These are phyloP conservation scores for Patella ulyssiponensis DNA, from an alignment of 2,888 invertebrate genomes.

Conservation along the genomic window DNA sequence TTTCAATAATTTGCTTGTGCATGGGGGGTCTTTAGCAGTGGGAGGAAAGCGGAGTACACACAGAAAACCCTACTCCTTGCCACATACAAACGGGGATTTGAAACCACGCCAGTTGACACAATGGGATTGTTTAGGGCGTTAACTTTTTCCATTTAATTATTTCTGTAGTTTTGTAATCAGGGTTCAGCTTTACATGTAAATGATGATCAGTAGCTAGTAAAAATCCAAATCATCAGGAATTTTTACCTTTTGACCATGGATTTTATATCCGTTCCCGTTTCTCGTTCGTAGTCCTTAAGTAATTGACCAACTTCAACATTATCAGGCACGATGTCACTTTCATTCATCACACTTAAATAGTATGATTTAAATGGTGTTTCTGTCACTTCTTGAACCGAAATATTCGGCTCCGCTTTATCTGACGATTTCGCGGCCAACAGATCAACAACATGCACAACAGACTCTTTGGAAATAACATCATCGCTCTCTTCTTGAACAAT, in stretches of 20 bases:
- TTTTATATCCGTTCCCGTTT: conserved; percentile 41
- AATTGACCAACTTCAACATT: conserved; percentile 49
- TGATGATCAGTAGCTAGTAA: no score
- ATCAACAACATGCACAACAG: not conserved
- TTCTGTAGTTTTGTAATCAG: no score
- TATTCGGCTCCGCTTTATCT: not conserved
- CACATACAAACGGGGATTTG: no score
- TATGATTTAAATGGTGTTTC: conserved; percentile 37
- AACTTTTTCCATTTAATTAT: no score
- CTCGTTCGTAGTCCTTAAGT: conserved; percentile 49
- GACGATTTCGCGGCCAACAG: not conserved
- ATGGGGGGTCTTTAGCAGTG: no score
- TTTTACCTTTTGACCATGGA: conserved; percentile 2
- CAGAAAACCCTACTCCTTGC: no score
- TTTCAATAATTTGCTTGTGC: no score
- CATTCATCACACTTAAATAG: conserved; percentile 60
- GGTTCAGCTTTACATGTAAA: no score
- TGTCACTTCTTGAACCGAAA: not conserved
- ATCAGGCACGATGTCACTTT: conserved; percentile 32
- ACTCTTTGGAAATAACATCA: not conserved
- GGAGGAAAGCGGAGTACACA: no score
- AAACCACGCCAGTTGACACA: no score
- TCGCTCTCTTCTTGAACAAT: not conserved
- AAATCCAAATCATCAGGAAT: no score
- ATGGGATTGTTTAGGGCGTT: no score